Base-by-base conservation (phyloP, 2,113 vertebrate genomes). In the Cygnus atratus region DNA sequence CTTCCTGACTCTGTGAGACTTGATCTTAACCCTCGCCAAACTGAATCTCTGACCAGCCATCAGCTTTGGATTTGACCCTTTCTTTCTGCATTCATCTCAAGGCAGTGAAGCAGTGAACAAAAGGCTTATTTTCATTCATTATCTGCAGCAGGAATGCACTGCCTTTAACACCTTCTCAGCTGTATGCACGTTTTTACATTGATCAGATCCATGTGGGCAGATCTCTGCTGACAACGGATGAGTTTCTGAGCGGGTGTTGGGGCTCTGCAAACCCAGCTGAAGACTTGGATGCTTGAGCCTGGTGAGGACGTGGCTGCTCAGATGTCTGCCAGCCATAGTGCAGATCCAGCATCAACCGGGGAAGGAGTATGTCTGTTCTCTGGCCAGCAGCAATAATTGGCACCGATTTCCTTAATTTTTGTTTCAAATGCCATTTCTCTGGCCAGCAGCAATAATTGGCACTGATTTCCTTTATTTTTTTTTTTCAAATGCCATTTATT, bases 1-100 rank as follows among this genome's bases (percentile, higher is more conserved):
- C 96, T 93, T 87, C 85, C 96, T 97, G 94, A 95, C 95, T 97
- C 95, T 43, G 1, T 1, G 50, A 91, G 95, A 97, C 94, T 91
- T 97, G 97, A 96, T 97, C 97, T 97, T 97, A 98, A 98, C 96
- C 96, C 96, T 96, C 66, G 0, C 66, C 97, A 95, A 95, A 39
- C 87, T 75, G 95, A 94, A 74, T 90, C 67, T 93, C 93, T 97
- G 87, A 77, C 61, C 76, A 94, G 94, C 88, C 94, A 87, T 92
- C 82, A 90, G 48, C 75, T 96, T 95, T 94, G 93, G 84, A 82
- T 94, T 87, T 94, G 93, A 92, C 90, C 94, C 86, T 79, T 90
- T 84, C 54, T 13, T 31, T 79, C 89, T 77, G 84, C 68, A 94
- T 97, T 97, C 93, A 85, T 72, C 52, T 11, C 5, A 3, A 90